Evolutionary conservation across 2,888 invertebrate species (phyloP).

Genomic region (Chelonus formosanus): DNA sequence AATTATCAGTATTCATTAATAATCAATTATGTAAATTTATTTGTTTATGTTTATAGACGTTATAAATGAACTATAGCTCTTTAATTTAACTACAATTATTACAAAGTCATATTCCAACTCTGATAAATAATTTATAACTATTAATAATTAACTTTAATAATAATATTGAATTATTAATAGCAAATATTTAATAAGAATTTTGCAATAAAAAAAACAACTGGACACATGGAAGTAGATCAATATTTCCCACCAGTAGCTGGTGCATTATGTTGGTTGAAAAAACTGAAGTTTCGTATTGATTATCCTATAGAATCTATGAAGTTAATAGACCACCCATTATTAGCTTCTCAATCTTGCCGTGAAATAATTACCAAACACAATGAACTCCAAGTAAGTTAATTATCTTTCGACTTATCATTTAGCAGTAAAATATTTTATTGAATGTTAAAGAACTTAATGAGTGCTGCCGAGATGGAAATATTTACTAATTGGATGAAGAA

Average conservation of each 20-base stretch:
- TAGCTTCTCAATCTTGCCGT: constrained; percentile 45
- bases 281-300: constrained; percentile 71
- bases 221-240: constrained; percentile 67
- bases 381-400: constrained; percentile 48
- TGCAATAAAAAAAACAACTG: constrained; percentile 34
- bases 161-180: constrained; percentile 37
- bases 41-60: too few species aligned
- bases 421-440: not conserved
- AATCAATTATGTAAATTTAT: too few species aligned
- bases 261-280: constrained; percentile 76
- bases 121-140: not conserved
- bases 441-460: constrained; percentile 67
- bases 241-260: constrained; percentile 83
- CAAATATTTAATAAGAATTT: constrained; percentile 49
- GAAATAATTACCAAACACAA: constrained; percentile 48
- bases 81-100: too few species aligned
- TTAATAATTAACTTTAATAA: constrained; percentile 8
- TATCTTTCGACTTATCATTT: not conserved
- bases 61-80: too few species aligned
- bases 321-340: constrained; percentile 73
- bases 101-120: too few species aligned
- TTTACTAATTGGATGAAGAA: constrained; percentile 76
- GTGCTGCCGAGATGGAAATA: constrained; percentile 70
- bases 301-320: constrained; percentile 72
- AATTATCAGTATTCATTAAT: not conserved